A percentile compares a stretch with the other conserved stretches of the same genome.
phyloP scores from a whole-genome alignment of 1,140 invertebrate genomes.

The Brachionus angularis region DNA sequence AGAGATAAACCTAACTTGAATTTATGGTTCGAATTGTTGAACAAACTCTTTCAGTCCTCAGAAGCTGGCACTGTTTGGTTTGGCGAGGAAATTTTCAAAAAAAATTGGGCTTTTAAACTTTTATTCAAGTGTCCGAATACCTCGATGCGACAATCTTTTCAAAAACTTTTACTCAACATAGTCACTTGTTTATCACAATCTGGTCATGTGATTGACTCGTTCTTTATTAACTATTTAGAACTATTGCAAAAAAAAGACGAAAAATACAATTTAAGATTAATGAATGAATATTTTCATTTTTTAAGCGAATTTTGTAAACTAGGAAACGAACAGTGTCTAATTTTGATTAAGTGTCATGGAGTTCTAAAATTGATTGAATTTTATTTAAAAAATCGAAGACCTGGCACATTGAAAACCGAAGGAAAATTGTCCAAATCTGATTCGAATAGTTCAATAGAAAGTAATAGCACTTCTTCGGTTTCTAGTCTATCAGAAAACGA shows the following conservation, averaged over 20 bases:
- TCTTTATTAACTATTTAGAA: neutral
- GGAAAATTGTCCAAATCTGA: no score
- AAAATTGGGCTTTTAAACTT: neutral
- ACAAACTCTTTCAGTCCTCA: neutral
- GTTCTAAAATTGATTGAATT: conserved; percentile 85
- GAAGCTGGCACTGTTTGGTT: no score
- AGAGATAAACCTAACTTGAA: conserved; percentile 5
- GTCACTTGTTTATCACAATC: neutral
- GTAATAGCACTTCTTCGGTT: no score
- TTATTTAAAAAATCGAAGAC: conserved; percentile 63
- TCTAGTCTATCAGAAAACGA: no score
- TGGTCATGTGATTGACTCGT: neutral
- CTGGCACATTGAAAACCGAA: no score
- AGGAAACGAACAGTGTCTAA: conserved; percentile 84
- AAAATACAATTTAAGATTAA: conserved; percentile 65
- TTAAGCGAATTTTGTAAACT: conserved; percentile 87
- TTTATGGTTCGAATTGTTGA: conserved; percentile 14
- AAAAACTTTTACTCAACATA: neutral
- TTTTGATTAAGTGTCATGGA: conserved; percentile 76
- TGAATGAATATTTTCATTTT: conserved; percentile 85
- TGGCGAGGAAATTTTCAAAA: no score
- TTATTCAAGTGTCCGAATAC: conserved; percentile 14
- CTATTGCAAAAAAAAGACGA: neutral
- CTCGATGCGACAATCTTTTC: conserved; percentile 1
- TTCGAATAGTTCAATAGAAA: no score